Evolutionary conservation across 2,797 vertebrate genomes (phyloP).

Genomic region (Rallus crepitans): DNA sequence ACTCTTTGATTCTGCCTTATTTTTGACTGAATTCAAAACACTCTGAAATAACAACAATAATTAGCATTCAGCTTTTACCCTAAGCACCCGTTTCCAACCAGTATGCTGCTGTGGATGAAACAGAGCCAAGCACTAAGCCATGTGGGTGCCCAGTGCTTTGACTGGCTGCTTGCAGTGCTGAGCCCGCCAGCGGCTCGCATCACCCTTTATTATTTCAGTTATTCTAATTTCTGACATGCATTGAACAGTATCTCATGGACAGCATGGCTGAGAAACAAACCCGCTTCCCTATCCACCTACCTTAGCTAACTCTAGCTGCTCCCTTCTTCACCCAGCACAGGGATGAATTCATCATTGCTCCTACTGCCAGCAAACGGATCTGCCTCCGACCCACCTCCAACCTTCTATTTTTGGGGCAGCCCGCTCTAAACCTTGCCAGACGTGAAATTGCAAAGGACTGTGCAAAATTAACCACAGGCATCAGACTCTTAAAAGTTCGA

Average conservation of each 20-base stretch:
- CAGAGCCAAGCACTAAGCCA: background rate
- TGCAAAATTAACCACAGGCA: background rate
- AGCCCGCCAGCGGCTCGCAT: rapidly evolving
- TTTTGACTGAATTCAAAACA: constrained; percentile 29
- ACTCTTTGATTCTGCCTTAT: constrained; percentile 24
- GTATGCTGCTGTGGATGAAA: background rate
- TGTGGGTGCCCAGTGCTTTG: background rate
- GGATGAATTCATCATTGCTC: background rate
- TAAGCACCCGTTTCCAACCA: background rate
- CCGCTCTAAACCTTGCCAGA: background rate
- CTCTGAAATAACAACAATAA: background rate
- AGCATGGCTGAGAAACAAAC: background rate
- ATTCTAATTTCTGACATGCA: background rate
- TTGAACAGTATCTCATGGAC: rapidly evolving
- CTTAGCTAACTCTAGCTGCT: background rate
- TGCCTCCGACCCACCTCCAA: background rate
- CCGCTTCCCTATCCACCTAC: rapidly evolving
- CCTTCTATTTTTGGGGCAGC: background rate
- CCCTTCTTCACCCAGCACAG: background rate
- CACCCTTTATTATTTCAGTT: background rate
- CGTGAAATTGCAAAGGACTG: background rate
- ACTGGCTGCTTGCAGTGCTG: background rate
- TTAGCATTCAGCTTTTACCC: background rate
- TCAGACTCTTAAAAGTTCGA: background rate
- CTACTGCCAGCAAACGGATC: background rate